Percentiles rank a stretch among this genome's conserved stretches.
phyloP scores from a whole-genome alignment of 35 echinoderm and acorn worm genomes.

The Apostichopus parvimensis region DNA sequence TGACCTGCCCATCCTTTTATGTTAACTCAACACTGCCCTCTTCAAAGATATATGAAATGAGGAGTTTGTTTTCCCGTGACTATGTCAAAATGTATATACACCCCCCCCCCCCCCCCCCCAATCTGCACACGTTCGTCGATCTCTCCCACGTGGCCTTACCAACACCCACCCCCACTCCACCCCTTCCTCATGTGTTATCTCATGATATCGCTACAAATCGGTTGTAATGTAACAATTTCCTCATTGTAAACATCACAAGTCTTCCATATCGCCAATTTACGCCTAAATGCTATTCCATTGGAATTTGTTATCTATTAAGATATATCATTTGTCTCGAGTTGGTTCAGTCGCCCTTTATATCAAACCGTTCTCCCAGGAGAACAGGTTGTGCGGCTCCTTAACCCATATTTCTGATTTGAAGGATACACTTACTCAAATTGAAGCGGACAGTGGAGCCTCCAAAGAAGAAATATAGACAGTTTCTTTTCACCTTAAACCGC shows the following conservation, averaged over 20 bases:
- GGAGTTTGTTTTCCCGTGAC: no score
- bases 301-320: neutral
- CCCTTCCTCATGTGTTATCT: neutral
- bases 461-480: conserved; percentile 21
- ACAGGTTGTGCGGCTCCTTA: conserved; percentile 3
- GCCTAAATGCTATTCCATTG: neutral
- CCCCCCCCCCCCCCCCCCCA: no score
- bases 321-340: neutral
- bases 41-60: no score
- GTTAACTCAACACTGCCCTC: no score
- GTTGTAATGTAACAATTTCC: neutral
- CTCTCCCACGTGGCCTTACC: neutral
- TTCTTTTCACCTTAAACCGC: conserved; percentile 37
- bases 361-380: neutral
- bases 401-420: conserved; percentile 30
- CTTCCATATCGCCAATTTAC: neutral
- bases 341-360: neutral
- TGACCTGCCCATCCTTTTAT: no score
- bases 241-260: neutral
- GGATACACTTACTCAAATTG: conserved; percentile 48
- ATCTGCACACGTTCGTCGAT: neutral
- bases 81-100: no score
- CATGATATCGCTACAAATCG: neutral
- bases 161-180: neutral
- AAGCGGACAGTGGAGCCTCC: conserved; percentile 25